Evolutionary conservation across 1,140 invertebrate genomes (phyloP).

Genomic region (Drosophila novamexicana): DNA sequence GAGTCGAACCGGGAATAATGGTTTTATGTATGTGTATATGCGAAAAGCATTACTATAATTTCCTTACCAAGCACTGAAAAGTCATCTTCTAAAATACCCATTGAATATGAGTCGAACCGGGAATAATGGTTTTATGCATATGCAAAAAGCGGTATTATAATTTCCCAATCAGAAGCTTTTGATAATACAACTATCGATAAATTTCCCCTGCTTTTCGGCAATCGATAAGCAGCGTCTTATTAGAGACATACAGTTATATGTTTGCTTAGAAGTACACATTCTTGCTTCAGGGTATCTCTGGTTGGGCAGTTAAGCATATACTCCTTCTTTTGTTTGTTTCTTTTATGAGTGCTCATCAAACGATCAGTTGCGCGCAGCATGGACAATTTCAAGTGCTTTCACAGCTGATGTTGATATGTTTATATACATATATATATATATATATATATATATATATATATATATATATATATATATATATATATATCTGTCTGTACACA

Average conservation of each 20-base stretch:
- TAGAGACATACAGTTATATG: too few species aligned
- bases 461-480: conserved; percentile 1
- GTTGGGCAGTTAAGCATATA: too few species aligned
- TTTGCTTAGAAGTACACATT: too few species aligned
- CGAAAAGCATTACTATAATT: neutral
- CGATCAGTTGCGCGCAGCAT: conserved; percentile 44
- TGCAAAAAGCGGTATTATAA: neutral
- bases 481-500: neutral
- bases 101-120: neutral
- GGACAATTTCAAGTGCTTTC: conserved; percentile 61
- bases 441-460: conserved; percentile 16
- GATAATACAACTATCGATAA: neutral
- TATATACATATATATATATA: neutral
- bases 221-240: too few species aligned
- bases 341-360: conserved; percentile 16
- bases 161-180: too few species aligned
- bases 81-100: neutral
- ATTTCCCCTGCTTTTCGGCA: too few species aligned
- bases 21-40: neutral
- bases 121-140: neutral
- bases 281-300: neutral
- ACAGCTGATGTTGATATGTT: conserved; percentile 24
- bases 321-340: neutral
- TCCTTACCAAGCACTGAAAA: neutral
- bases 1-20: neutral